Base-by-base conservation (phyloP, 1,140 invertebrate genomes). In the Hetaerina americana region DNA sequence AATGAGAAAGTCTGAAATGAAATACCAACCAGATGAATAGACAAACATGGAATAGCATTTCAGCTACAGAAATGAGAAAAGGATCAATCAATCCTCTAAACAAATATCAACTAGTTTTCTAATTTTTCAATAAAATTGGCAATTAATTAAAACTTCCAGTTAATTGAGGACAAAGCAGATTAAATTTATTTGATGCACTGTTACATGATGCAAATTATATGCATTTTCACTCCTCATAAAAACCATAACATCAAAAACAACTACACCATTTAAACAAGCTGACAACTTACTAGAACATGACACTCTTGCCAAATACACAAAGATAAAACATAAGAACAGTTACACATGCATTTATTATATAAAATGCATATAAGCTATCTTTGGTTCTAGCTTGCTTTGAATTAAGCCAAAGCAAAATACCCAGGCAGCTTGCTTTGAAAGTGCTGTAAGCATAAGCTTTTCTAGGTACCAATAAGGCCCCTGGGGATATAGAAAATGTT, bases 131-230 rank as follows among this genome's bases (percentile, higher is more conserved):
- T 57, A 57, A 57, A 18, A 57, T n/a, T 57, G 15, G 40, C 40
- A 57, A 57, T 57, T 12, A 57, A 57, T 57, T 57, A 57, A 57
- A 57, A 57, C 40, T 57, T 57, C 40, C 40, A 57, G 40, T 57
- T 57, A 3, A 18, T 40, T 57, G 15, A 57, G 10, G 40, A 57
- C 40, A 57, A 57, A 57, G 40, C 40, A 57, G 40, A 57, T 57
- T 57, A 57, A 57, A 57, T 57, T 57, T 57, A 57, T 57, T 57
- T 18, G 22, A 57, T 57, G 40, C 40, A 18, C 22, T 57, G 40
- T 57, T 57, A 57, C 40, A 57, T 57, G 40, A 57, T 57, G 40
- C 40, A 57, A 57, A 57, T 57, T 57, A 57, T 57, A 57, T 57
- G n/a, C n/a, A n/a, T n/a, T 18, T 57, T 57, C 40, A 57, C 15